These are phyloP conservation scores for Zoanthus solanderi DNA, from an alignment of 92 coral and sea anemone genomes.

Conservation along the genomic window DNA sequence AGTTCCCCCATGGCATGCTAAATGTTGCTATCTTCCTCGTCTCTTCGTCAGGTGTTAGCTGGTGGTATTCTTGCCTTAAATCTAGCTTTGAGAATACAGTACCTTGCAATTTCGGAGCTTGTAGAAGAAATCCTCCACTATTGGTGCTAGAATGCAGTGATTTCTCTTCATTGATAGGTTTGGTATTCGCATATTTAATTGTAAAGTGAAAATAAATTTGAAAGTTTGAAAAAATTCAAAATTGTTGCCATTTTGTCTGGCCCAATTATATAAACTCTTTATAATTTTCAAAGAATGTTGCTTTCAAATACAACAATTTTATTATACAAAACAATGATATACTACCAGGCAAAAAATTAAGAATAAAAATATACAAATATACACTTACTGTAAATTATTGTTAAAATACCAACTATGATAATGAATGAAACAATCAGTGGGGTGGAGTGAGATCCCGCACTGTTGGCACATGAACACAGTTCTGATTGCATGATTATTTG, in stretches of 20 bases:
- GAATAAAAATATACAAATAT: background rate
- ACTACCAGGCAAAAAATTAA: background rate
- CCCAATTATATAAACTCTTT: background rate
- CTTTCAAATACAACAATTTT: background rate
- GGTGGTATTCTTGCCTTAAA: too few species aligned
- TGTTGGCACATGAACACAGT: background rate
- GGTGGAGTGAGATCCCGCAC: background rate
- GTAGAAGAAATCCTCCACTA: too few species aligned
- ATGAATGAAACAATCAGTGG: background rate
- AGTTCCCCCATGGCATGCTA: too few species aligned
- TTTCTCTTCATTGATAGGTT: too few species aligned
- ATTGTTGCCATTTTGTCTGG: background rate
- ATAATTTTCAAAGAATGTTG: background rate
- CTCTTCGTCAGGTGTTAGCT: too few species aligned
- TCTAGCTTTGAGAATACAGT: too few species aligned
- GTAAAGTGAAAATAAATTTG: slow-evolving; percentile 1
- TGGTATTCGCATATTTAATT: background rate
- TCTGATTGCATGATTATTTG: background rate
- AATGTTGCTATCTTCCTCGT: too few species aligned
- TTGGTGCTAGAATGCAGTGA: too few species aligned
- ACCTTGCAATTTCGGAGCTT: too few species aligned
- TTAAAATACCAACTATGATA: background rate
- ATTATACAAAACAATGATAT: background rate
- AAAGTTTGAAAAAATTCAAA: slow-evolving; percentile 3
- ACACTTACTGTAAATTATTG: background rate